Conservation (phyloP, 2,797 vertebrate genomes). For the Anolis apletophallus region DNA sequence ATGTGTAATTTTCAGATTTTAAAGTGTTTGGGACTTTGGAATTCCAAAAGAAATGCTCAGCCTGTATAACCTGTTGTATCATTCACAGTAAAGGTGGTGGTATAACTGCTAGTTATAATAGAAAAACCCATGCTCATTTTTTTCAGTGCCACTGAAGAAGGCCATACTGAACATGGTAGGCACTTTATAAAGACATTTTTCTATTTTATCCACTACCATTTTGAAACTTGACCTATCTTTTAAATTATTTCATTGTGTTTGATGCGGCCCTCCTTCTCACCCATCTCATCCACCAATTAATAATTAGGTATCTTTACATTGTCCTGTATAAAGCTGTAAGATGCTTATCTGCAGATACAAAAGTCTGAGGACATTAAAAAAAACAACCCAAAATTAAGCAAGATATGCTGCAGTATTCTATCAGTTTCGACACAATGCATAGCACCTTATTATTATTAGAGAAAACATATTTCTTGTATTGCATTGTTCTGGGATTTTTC, state of each 20-base stretch:
- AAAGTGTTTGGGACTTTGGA: no score
- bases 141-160: neutral
- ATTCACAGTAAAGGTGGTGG: neutral
- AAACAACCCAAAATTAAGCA: neutral
- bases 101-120: neutral
- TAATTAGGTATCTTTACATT: neutral
- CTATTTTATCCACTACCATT: neutral
- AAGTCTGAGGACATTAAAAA: neutral
- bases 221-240: neutral
- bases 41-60: no score
- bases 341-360: neutral
- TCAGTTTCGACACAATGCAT: neutral
- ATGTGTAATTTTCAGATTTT: no score
- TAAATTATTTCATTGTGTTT: neutral
- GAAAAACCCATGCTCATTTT: neutral
- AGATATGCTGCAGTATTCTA: neutral
- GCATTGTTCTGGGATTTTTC: neutral
- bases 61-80: neutral
- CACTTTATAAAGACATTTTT: neutral
- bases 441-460: neutral
- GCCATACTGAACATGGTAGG: neutral
- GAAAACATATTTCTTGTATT: neutral
- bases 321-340: neutral
- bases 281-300: neutral
- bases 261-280: neutral